These are phyloP conservation scores for Chalcosyrphus nemorum DNA, from an alignment of 2,888 invertebrate genomes.

Conservation along the genomic window DNA sequence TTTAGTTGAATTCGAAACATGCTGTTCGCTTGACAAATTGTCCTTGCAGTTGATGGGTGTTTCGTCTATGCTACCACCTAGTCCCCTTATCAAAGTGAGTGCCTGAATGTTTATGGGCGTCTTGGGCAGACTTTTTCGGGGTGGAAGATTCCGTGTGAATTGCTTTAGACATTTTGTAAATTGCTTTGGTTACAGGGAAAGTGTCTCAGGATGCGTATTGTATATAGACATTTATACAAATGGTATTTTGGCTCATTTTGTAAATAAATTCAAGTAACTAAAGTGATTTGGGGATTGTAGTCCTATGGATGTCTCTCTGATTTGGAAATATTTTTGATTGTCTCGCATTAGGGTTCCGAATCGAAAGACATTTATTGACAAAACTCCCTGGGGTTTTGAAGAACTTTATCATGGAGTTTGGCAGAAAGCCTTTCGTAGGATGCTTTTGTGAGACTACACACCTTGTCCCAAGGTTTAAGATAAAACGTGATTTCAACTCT, in stretches of 20 bases:
- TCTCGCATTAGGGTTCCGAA: neutral
- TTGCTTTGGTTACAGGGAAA: neutral
- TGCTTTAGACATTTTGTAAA: conserved; percentile 11
- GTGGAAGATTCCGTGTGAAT: conserved; percentile 9
- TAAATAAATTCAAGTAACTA: neutral
- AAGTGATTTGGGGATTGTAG: neutral
- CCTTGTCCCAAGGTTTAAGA: too few relatives aligned
- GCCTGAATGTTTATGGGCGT: conserved; percentile 9
- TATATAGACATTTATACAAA: neutral
- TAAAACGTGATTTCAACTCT: too few relatives aligned
- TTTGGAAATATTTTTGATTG: too few relatives aligned
- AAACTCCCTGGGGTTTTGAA: neutral
- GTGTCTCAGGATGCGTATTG: neutral
- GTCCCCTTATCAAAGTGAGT: neutral
- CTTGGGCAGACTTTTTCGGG: neutral
- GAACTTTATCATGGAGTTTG: neutral
- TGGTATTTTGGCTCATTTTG: neutral
- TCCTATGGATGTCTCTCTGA: too few relatives aligned
- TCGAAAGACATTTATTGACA: neutral
- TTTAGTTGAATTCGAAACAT: conserved; percentile 27
- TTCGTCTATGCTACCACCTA: too few relatives aligned
- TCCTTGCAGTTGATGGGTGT: too few relatives aligned
- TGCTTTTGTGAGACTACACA: too few relatives aligned
- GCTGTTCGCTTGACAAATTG: conserved; percentile 36
- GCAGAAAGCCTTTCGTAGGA: too few relatives aligned